Evolutionary conservation across 1,140 invertebrate genomes (phyloP).

Genomic region (Scaptomyza montana): DNA sequence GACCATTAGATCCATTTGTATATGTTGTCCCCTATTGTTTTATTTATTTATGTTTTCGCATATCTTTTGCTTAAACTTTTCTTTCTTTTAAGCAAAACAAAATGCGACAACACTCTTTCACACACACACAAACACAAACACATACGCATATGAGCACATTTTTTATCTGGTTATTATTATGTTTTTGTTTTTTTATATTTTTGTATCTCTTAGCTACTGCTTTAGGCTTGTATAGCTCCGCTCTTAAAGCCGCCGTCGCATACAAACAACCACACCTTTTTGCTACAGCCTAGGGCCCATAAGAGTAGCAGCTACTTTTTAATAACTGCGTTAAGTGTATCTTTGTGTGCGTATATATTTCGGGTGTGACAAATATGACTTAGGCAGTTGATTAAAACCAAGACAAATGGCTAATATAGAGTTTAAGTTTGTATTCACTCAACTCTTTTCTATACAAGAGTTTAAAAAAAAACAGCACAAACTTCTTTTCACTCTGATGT

Average conservation of each 20-base stretch:
- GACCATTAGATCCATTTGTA: slow-evolving; percentile 46
- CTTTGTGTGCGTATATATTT: slow-evolving; percentile 20
- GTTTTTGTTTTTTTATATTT: background rate
- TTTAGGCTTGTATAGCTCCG: slow-evolving; percentile 16
- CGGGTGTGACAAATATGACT: slow-evolving; percentile 46
- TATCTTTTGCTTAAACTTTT: slow-evolving; percentile 3
- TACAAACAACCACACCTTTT: slow-evolving; percentile 77
- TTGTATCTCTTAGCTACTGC: slow-evolving; percentile 54
- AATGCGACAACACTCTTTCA: slow-evolving; percentile 23
- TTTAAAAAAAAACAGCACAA: slow-evolving; percentile 1
- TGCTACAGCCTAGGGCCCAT: slow-evolving; percentile 25
- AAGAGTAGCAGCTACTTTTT: slow-evolving; percentile 23
- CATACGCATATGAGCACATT: slow-evolving; percentile 7
- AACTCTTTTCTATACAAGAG: background rate
- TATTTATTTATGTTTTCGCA: slow-evolving; percentile 34
- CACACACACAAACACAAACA: slow-evolving; percentile 18
- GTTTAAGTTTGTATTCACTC: too few relatives aligned
- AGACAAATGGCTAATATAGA: background rate
- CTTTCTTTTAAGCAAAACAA: slow-evolving; percentile 30
- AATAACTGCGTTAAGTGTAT: slow-evolving; percentile 10
- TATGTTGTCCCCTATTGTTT: slow-evolving; percentile 4
- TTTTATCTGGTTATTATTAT: slow-evolving; percentile 1
- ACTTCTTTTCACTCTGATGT: background rate
- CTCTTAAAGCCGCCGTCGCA: slow-evolving; percentile 56
- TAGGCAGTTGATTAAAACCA: background rate